These are phyloP conservation scores for Cyprinodon brontotheroides DNA, from an alignment of 2,113 vertebrate genomes.

Conservation along the genomic window DNA sequence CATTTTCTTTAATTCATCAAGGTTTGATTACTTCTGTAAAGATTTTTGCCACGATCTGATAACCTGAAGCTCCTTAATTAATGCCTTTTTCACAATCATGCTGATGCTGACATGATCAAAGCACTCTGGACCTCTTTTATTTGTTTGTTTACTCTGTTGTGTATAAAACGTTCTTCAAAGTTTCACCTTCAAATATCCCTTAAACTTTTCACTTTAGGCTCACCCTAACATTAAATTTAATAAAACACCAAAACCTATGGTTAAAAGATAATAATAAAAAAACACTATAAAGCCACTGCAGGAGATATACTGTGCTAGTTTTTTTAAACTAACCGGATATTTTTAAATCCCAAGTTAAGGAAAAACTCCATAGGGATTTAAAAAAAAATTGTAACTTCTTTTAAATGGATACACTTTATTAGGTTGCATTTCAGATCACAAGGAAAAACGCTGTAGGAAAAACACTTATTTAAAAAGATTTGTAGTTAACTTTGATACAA, in stretches of 20 bases:
- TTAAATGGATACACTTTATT: too few species aligned
- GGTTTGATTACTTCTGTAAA: conserved; percentile 81
- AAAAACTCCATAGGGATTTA: too few species aligned
- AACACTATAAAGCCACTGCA: background rate
- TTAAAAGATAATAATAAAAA: conserved; percentile 38
- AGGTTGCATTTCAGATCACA: too few species aligned
- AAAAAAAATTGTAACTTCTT: too few species aligned
- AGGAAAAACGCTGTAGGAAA: too few species aligned
- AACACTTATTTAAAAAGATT: too few species aligned
- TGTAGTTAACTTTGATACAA: too few species aligned
- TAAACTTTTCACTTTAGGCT: conserved; percentile 50
- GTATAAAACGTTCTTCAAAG: conserved; percentile 51
- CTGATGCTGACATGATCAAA: conserved; percentile 66
- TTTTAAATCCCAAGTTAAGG: background rate
- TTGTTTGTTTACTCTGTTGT: conserved; percentile 46
- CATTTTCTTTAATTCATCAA: conserved; percentile 79
- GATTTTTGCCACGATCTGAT: conserved; percentile 73
- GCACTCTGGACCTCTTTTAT: conserved; percentile 36
- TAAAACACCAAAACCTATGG: conserved; percentile 38
- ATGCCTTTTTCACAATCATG: conserved; percentile 69
- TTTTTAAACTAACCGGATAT: background rate
- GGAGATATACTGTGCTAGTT: too few species aligned
- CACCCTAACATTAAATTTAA: conserved; percentile 55
- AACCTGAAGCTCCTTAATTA: conserved; percentile 78
- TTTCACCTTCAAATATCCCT: conserved; percentile 57